Conservation (phyloP, 2,113 vertebrate genomes). For the Oryzias javanicus region DNA sequence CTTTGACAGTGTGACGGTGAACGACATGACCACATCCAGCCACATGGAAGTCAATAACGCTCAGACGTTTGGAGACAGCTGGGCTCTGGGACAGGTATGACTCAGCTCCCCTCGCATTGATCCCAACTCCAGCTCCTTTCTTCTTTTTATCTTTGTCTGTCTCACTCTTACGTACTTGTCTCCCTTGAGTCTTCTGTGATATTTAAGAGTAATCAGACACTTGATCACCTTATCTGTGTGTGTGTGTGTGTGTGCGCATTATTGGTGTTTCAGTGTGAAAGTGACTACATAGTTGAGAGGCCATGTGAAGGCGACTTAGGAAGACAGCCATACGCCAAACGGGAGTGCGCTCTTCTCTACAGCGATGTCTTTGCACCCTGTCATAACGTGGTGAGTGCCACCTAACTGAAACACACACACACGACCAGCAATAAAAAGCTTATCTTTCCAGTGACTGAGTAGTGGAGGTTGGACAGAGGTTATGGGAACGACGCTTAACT, state of each 20-base stretch:
- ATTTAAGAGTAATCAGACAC: slow-evolving; percentile 74
- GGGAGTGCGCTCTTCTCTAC: slow-evolving; percentile 94
- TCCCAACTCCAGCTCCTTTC: slow-evolving; percentile 21
- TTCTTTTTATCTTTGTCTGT: slow-evolving; percentile 35
- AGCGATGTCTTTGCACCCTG: slow-evolving; percentile 95
- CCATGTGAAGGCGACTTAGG: slow-evolving; percentile 94
- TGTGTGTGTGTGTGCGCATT: slow-evolving; percentile 40
- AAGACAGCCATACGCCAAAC: slow-evolving; percentile 97
- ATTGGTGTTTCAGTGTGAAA: slow-evolving; percentile 85
- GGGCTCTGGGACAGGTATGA: slow-evolving; percentile 92
- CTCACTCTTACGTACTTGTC: slow-evolving; percentile 24
- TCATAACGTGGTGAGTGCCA: slow-evolving; percentile 90
- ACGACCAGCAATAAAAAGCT: slow-evolving; percentile 24
- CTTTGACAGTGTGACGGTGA: slow-evolving; percentile 96
- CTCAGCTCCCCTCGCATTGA: slow-evolving; percentile 23
- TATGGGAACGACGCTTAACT: slow-evolving; percentile 51
- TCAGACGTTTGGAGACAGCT: slow-evolving; percentile 95
- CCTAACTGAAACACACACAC: slow-evolving; percentile 17
- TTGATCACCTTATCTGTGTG: slow-evolving; percentile 42
- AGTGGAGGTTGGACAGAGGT: slow-evolving; percentile 23
- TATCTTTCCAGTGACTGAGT: slow-evolving; percentile 20
- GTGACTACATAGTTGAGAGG: slow-evolving; percentile 82
- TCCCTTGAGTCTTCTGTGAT: slow-evolving; percentile 58
- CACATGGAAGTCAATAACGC: slow-evolving; percentile 96
- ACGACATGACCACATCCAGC: slow-evolving; percentile 96